phyloP scores from a whole-genome alignment of 1,140 invertebrate genomes.

The Apocrypta bakeri region DNA sequence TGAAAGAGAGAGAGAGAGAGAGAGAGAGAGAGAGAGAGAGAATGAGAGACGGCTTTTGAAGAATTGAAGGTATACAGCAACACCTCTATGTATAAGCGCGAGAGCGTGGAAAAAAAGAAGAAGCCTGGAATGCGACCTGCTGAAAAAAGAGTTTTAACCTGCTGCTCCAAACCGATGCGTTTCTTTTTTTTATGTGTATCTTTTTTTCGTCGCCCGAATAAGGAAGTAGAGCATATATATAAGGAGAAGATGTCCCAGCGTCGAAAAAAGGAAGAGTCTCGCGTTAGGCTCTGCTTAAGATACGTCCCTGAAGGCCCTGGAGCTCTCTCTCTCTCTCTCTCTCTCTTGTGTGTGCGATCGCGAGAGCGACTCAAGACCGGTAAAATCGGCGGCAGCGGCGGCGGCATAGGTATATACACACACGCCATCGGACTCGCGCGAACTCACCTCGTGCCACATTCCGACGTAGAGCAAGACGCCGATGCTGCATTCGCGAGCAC shows the following conservation, averaged over 20 bases:
- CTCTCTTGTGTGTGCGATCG: background rate
- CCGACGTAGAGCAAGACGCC: conserved; percentile 52
- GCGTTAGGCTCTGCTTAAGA: background rate
- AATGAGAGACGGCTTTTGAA: background rate
- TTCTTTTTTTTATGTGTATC: no score
- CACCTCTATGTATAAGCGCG: background rate
- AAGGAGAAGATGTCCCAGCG: background rate
- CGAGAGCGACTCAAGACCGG: background rate
- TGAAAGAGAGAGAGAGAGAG: background rate
- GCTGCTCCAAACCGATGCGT: background rate
- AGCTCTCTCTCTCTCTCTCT: background rate
- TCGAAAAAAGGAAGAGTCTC: background rate
- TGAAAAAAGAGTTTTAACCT: conserved; percentile 3
- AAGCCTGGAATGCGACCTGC: conserved; percentile 4
- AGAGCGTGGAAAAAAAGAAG: conserved; percentile 14
- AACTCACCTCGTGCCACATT: conserved; percentile 71
- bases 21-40: background rate
- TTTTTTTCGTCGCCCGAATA: background rate
- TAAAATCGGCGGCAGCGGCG: background rate
- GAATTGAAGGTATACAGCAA: background rate
- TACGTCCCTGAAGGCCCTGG: conserved; percentile 40
- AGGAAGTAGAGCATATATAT: background rate
- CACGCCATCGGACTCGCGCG: background rate
- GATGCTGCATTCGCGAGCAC: conserved; percentile 40
- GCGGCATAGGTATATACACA: background rate